Conservation (phyloP, 2,797 vertebrate genomes). For the Tympanoctomys barrerae region DNA sequence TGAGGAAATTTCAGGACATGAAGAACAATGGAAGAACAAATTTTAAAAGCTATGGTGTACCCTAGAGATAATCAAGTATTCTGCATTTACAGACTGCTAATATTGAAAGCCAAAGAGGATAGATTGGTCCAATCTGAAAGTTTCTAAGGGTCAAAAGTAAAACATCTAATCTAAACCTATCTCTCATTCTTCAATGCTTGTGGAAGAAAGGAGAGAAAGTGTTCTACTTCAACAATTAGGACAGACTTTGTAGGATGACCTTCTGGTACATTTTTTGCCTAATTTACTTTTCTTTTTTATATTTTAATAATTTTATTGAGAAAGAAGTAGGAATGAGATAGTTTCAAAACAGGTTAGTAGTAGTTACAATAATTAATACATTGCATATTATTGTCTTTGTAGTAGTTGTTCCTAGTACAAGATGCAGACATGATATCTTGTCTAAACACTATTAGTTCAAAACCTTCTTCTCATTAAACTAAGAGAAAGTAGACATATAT, state of each 20-base stretch:
- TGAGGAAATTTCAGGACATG: background rate
- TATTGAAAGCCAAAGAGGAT: background rate
- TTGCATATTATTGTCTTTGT: too few species aligned
- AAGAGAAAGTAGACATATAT: background rate
- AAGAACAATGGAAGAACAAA: background rate
- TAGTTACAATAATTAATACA: too few species aligned
- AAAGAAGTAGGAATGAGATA: too few species aligned
- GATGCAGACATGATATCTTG: too few species aligned
- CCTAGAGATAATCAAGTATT: background rate
- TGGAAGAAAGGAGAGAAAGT: background rate
- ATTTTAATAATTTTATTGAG: too few species aligned
- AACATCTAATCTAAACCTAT: background rate
- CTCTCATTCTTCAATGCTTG: background rate
- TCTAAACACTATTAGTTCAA: too few species aligned
- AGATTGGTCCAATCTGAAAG: background rate
- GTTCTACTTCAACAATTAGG: background rate
- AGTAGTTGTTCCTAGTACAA: too few species aligned
- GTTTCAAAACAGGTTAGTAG: too few species aligned
- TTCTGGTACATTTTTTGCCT: background rate
- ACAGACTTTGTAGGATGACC: background rate
- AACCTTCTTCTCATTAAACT: too few species aligned
- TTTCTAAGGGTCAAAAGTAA: background rate
- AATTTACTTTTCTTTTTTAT: background rate
- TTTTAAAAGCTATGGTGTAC: background rate
- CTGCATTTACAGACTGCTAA: background rate